A percentile compares a stretch with the other conserved stretches of the same genome.
These are phyloP conservation scores for Campoplex capitator DNA, from an alignment of 2,888 invertebrate genomes.

Conservation along the genomic window DNA sequence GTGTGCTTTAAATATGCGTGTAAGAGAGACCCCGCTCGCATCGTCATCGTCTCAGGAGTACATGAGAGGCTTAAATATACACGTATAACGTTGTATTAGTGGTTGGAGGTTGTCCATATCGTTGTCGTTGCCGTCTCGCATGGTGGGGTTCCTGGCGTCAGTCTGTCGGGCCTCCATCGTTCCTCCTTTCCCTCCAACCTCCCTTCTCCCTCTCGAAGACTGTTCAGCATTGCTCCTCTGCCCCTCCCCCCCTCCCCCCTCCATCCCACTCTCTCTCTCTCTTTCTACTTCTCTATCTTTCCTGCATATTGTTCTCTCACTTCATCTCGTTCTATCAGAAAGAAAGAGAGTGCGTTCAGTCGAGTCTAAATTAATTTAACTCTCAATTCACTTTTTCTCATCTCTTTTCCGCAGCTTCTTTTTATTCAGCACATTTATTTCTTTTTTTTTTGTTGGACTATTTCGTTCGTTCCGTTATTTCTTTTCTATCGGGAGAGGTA, in stretches of 20 bases:
- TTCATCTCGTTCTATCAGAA: slow-evolving; percentile 21
- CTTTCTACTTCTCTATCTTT: slow-evolving; percentile 36
- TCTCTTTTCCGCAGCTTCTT: background rate
- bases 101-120: slow-evolving; percentile 44
- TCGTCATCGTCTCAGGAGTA: slow-evolving; percentile 26
- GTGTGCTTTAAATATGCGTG: slow-evolving; percentile 30
- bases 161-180: slow-evolving; percentile 81
- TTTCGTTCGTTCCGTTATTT: background rate
- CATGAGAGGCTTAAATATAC: slow-evolving; percentile 39
- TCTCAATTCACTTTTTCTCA: slow-evolving; percentile 10
- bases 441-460: no score
- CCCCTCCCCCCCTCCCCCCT: slow-evolving; percentile 21
- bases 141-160: slow-evolving; percentile 81
- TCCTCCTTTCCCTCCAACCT: slow-evolving; percentile 69
- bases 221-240: slow-evolving; percentile 53
- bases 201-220: slow-evolving; percentile 44
- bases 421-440: background rate
- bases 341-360: slow-evolving; percentile 21
- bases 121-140: slow-evolving; percentile 71
- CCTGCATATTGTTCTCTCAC: slow-evolving; percentile 41
- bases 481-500: background rate
- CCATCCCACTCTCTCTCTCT: slow-evolving; percentile 52
- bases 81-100: slow-evolving; percentile 17
- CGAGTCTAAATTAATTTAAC: slow-evolving; percentile 7
- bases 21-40: slow-evolving; percentile 51